Conservation (phyloP, 2,113 vertebrate species). For the Rhea americana region DNA sequence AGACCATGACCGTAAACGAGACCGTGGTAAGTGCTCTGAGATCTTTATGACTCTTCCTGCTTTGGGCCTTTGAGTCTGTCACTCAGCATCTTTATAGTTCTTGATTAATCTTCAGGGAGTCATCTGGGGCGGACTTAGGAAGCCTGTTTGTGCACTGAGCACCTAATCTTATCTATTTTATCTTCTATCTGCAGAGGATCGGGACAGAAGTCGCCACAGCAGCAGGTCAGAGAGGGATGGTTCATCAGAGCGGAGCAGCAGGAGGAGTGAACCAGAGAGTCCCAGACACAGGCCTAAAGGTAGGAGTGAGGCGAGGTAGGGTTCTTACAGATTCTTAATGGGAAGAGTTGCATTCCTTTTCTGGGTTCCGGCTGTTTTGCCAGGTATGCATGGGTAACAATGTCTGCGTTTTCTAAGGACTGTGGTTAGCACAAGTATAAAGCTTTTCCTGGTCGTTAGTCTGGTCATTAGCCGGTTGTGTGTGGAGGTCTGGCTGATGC, state of each 20-base stretch:
- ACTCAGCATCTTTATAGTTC: neutral
- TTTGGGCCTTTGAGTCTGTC: neutral
- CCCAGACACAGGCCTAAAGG: constrained; percentile 90
- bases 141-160: neutral
- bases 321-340: rapidly evolving
- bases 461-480: neutral
- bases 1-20: constrained; percentile 77
- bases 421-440: neutral
- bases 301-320: neutral
- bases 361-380: neutral
- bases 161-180: neutral
- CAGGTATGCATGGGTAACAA: neutral
- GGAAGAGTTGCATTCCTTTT: neutral
- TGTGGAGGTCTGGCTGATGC: neutral
- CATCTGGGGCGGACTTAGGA: neutral
- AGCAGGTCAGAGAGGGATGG: constrained; percentile 80
- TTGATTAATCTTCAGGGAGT: rapidly evolving
- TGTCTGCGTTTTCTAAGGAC: neutral
- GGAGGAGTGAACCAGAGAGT: constrained; percentile 85
- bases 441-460: neutral
- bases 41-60: neutral
- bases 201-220: constrained; percentile 81
- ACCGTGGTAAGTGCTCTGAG: constrained; percentile 73
- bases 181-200: constrained; percentile 78
- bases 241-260: constrained; percentile 85